Evolutionary conservation across 2,888 invertebrate species (phyloP).

Genomic region (Protodeltote pygarga): DNA sequence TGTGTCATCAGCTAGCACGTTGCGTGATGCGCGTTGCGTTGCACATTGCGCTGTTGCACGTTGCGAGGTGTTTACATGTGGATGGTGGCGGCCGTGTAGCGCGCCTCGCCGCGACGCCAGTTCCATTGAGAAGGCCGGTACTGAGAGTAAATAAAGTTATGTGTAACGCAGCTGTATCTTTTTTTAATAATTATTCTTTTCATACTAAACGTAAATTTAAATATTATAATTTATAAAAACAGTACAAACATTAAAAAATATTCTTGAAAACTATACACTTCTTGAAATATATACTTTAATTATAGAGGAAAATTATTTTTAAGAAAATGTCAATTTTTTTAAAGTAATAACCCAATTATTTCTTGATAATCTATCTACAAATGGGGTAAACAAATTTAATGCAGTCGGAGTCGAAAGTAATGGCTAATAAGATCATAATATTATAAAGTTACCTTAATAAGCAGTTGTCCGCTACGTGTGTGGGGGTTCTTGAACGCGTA

Average conservation of each 20-base stretch:
- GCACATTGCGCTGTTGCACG: background rate
- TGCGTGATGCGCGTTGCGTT: conserved; percentile 1
- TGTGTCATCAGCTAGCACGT: conserved; percentile 16
- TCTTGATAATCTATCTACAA: no score
- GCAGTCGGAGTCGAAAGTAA: no score
- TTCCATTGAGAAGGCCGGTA: conserved; percentile 98
- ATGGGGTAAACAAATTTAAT: no score
- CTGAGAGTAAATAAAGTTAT: conserved; percentile 78
- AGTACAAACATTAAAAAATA: no score
- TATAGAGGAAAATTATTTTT: no score
- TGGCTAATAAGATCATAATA: background rate
- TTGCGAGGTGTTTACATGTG: conserved; percentile 94
- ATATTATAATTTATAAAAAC: no score
- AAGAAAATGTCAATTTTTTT: no score
- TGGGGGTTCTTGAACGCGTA: conserved; percentile 99
- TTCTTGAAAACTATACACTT: no score
- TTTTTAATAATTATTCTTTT: no score
- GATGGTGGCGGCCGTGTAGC: conserved; percentile 97
- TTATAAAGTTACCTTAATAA: conserved; percentile 93
- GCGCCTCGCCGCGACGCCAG: conserved; percentile 96
- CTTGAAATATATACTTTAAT: no score
- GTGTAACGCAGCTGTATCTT: background rate
- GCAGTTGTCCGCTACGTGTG: conserved; percentile 97
- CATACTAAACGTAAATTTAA: no score
- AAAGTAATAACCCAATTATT: no score